Evolutionary conservation across 2,113 vertebrate genomes (phyloP).

Genomic region (Chitala chitala): DNA sequence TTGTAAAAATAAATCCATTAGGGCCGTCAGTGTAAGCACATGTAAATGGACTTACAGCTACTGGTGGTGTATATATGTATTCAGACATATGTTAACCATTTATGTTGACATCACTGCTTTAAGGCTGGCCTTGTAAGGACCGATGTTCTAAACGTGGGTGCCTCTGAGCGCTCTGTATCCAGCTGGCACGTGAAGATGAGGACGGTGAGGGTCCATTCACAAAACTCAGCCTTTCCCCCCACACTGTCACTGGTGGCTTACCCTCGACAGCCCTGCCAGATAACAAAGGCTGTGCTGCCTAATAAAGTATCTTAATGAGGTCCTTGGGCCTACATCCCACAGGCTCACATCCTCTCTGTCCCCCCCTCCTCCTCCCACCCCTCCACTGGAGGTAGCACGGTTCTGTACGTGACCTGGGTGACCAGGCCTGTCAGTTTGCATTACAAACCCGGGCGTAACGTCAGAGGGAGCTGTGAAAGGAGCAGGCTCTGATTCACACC

Average conservation of each 20-base stretch:
- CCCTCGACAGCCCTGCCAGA: neutral
- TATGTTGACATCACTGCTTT: neutral
- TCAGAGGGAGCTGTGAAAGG: conserved; percentile 28
- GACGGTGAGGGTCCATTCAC: conserved; percentile 10
- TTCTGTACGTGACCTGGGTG: conserved; percentile 25
- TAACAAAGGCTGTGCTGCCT: conserved; percentile 34
- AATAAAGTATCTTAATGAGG: conserved; percentile 46
- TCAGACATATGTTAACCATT: neutral
- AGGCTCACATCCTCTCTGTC: neutral
- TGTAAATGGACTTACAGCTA: neutral
- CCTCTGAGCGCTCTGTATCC: neutral
- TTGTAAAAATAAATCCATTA: conserved; percentile 1
- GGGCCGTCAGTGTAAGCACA: neutral
- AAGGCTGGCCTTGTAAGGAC: conserved; percentile 2
- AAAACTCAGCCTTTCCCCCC: conserved; percentile 11
- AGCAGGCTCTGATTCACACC: conserved; percentile 33
- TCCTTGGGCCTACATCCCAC: conserved; percentile 22
- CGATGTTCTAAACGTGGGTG: neutral
- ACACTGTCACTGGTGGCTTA: neutral
- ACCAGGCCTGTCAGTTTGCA: conserved; percentile 42
- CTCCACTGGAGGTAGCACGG: neutral
- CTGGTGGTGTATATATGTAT: conserved; percentile 3
- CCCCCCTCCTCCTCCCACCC: neutral
- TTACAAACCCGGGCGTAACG: conserved; percentile 23
- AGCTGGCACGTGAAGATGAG: no score